phyloP scores from a whole-genome alignment of 2,797 vertebrate species.

The Antrozous pallidus region DNA sequence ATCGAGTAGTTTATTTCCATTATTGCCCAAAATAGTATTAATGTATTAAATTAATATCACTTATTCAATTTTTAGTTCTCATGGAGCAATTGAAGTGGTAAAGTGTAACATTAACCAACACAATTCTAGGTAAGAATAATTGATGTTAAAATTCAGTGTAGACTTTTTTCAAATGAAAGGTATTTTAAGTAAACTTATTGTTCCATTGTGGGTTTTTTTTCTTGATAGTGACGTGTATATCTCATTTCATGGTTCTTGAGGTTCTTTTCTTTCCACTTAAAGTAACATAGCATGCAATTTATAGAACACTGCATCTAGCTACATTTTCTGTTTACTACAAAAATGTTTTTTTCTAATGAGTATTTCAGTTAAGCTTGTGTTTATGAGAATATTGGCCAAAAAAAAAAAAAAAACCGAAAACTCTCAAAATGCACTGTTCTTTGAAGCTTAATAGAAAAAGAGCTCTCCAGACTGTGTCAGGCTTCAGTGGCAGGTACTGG shows the following conservation, averaged over 20 bases:
- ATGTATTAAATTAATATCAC: not conserved
- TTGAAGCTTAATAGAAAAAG: slow-evolving; percentile 5
- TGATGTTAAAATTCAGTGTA: not conserved
- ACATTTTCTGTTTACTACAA: not conserved
- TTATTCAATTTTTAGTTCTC: not conserved
- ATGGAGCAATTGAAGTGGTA: not conserved
- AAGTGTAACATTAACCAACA: not conserved
- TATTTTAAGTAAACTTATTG: not conserved
- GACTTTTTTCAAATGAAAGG: not conserved
- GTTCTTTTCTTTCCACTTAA: not conserved
- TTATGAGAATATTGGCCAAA: not conserved
- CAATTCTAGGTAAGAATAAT: not conserved
- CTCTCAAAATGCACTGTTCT: not conserved
- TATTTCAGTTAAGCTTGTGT: not conserved
- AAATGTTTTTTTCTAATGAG: not conserved
- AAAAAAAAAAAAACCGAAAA: slow-evolving; percentile 16
- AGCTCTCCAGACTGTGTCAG: not conserved
- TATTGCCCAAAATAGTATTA: not conserved
- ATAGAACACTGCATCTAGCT: not conserved
- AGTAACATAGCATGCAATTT: not conserved
- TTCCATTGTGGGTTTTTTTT: not conserved
- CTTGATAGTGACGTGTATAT: not conserved
- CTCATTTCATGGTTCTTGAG: not conserved
- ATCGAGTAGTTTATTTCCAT: not conserved
- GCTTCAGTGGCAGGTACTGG: not conserved